Evolutionary conservation across 2,113 vertebrate genomes (phyloP), one percentile per base, ranked within the genome.

Genomic region (Sminthopsis crassicaudata): DNA sequence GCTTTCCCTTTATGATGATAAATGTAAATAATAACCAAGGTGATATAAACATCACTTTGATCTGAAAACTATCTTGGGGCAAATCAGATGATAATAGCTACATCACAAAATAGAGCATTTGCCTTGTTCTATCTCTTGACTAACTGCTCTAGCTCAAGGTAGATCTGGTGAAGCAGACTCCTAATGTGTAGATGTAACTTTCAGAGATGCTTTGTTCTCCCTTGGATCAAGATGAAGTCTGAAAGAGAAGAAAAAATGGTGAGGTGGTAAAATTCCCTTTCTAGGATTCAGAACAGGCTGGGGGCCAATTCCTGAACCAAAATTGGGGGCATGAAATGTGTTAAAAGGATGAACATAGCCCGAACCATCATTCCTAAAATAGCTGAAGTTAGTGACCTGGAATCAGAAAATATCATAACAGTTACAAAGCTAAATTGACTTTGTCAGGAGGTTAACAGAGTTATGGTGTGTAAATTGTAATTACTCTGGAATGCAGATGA

Each of bases 361-460:
- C 4, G 50, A 96, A 92, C 19, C 25, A 76, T 96, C 53, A 91
- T 54, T 22, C 46, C 27, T 25, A 30, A 97, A 97, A 84, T 54
- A 30, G 25, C 95, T 67, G 36, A 96, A 97, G 60, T 53, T 95
- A 55, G 93, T 95, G 51, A 96, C 53, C 24, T 91, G 48, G 50
- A 98, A 96, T 96, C 3, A 7, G 88, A 94, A 23, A 97, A 84
- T 92, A 92, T 7, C 84, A 24, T 88, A 53, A n/a, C 53, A 53
- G 50, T 94, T 97, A 46, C 88, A 97, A 97, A 95, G 92, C 27
- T 46, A 96, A 96, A 97, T 95, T 52, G 90, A 53, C 90, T 95
- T 94, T 93, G 51, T 96, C 94, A 96, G 19, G 53, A 95, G 46
- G 57, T 96, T 96, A 98, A 95, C 25, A 92, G 24, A 1, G 22